phyloP scores from a whole-genome alignment of 2,888 invertebrate species.

The Sericinus montela region DNA sequence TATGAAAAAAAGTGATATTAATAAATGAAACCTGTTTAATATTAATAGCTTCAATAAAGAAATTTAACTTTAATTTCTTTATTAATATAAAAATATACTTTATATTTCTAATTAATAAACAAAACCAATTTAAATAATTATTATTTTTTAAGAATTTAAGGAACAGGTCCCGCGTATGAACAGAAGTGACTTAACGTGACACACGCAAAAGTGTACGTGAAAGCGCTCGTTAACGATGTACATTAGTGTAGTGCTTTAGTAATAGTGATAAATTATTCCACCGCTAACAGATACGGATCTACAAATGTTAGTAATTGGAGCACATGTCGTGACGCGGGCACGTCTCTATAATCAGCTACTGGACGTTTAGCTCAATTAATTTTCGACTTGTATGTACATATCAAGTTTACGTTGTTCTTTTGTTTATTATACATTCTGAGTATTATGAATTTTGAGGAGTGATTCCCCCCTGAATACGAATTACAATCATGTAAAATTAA shows the following conservation, averaged over 20 bases:
- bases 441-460: too few species aligned
- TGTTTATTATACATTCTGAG: too few species aligned
- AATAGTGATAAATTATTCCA: constrained; percentile 29
- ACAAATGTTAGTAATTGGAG: constrained; percentile 17
- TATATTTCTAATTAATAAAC: background rate
- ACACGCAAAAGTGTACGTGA: constrained; percentile 19
- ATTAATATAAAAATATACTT: too few species aligned
- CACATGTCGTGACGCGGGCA: constrained; percentile 6
- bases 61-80: too few species aligned
- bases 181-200: constrained; percentile 12
- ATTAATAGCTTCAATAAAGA: too few species aligned
- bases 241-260: constrained; percentile 23
- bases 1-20: too few species aligned
- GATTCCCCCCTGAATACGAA: too few species aligned
- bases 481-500: too few species aligned
- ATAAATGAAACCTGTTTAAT: too few species aligned
- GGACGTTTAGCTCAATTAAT: constrained; percentile 1
- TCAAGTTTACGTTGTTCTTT: background rate
- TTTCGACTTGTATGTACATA: background rate
- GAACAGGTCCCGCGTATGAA: constrained; percentile 4
- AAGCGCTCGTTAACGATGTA: constrained; percentile 22
- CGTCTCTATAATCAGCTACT: background rate
- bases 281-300: constrained; percentile 18
- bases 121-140: background rate
- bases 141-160: constrained; percentile 4